phyloP scores from a whole-genome alignment of 2,888 invertebrate genomes.

The Aphelenchoides bicaudatus region DNA sequence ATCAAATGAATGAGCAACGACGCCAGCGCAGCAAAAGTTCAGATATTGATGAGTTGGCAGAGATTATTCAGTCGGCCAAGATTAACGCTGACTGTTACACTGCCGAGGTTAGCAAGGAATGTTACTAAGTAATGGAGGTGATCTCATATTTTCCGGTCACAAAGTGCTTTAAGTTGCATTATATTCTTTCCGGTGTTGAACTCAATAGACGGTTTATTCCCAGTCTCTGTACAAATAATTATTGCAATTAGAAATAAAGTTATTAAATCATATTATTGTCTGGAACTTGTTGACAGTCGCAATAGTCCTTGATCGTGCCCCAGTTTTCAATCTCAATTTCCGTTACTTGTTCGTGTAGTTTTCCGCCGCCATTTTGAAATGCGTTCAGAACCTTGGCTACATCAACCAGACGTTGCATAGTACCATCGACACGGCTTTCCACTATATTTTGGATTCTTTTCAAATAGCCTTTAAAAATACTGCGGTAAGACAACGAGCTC shows the following conservation, averaged over 20 bases:
- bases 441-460: constrained; percentile 6
- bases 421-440: background rate
- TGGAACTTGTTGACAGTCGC: background rate
- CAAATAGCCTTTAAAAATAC: constrained; percentile 1
- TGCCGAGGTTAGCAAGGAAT: constrained; percentile 14
- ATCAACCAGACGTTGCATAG: constrained; percentile 1
- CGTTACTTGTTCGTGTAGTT: background rate
- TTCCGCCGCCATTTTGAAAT: background rate
- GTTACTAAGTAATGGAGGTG: constrained; percentile 12
- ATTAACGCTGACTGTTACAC: constrained; percentile 1
- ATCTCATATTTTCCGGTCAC: no score
- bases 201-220: no score
- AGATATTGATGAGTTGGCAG: constrained; percentile 1
- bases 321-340: background rate
- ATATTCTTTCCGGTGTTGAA: no score
- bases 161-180: no score
- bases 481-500: background rate
- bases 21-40: background rate
- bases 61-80: constrained; percentile 12
- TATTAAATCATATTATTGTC: background rate
- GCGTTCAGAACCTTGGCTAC: background rate
- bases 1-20: constrained; percentile 2
- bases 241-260: background rate
- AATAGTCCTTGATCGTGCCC: background rate
- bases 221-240: no score